Conservation (phyloP, 1,140 invertebrate genomes). For the Sinella curviseta region DNA sequence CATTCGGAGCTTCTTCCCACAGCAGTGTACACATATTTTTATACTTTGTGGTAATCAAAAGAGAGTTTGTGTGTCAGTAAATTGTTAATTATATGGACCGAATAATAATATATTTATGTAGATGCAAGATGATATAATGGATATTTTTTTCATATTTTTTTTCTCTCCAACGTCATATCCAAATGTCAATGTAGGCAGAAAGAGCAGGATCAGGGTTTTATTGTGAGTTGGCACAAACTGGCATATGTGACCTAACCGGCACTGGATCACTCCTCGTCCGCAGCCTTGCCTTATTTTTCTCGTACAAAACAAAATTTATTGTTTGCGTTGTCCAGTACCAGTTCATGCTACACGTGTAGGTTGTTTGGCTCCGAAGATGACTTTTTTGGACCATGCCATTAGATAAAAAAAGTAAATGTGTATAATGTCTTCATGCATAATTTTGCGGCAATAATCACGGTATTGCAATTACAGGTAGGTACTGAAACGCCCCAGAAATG, state of each 20-base stretch:
- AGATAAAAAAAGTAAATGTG: too few relatives aligned
- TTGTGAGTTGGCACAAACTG: background rate
- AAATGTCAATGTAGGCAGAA: background rate
- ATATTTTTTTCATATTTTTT: background rate
- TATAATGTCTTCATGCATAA: background rate
- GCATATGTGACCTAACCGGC: too few relatives aligned
- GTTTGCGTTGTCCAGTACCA: too few relatives aligned
- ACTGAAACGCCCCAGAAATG: background rate
- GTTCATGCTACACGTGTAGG: too few relatives aligned
- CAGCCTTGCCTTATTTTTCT: too few relatives aligned
- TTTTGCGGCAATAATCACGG: background rate
- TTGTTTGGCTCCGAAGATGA: too few relatives aligned
- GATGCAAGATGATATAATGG: background rate
- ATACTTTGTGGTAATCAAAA: background rate
- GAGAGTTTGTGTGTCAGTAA: background rate
- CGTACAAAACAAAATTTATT: too few relatives aligned
- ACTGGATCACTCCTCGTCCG: too few relatives aligned
- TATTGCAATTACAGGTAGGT: background rate
- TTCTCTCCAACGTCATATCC: conserved; percentile 1
- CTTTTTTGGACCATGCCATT: too few relatives aligned
- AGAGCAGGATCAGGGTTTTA: background rate
- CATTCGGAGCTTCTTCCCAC: background rate
- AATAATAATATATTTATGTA: background rate
- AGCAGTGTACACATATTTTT: too few relatives aligned
- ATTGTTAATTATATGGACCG: background rate